These are phyloP conservation scores for Drosophila sturtevanti DNA, from an alignment of 1,140 invertebrate genomes.

Conservation along the genomic window DNA sequence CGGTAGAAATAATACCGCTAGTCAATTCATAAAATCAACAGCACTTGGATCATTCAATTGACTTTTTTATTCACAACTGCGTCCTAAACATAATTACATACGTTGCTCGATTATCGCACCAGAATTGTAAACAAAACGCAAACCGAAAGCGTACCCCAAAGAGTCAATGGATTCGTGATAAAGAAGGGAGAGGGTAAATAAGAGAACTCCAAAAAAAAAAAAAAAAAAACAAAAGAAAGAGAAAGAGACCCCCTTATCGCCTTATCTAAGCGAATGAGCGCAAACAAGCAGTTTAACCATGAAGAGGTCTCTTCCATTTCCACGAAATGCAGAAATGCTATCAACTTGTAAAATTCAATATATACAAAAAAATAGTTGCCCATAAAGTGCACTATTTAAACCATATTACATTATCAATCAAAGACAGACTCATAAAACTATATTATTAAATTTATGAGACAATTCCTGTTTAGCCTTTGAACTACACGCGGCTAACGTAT, in stretches of 20 bases:
- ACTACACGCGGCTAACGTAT: too few relatives aligned
- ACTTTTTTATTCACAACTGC: background rate
- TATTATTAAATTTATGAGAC: too few relatives aligned
- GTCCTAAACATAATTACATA: constrained; percentile 1
- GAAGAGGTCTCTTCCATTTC: constrained; percentile 14
- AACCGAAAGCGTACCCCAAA: background rate
- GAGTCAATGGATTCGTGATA: background rate
- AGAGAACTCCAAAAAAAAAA: background rate
- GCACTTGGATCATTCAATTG: background rate
- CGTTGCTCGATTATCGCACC: background rate
- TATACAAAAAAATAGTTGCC: background rate
- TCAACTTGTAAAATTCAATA: background rate
- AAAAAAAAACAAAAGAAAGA: too few relatives aligned
- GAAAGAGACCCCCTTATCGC: constrained; percentile 16
- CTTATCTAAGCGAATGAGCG: constrained; percentile 20
- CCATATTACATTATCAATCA: background rate
- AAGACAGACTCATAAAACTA: too few relatives aligned
- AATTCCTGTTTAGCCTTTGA: too few relatives aligned
- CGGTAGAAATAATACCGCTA: background rate
- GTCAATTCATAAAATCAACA: background rate
- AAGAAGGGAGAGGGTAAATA: background rate
- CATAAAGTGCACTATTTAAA: background rate
- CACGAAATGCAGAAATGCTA: background rate
- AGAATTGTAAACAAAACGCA: constrained; percentile 11
- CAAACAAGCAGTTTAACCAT: background rate